Evolutionary conservation across 2,888 invertebrate species (phyloP), one percentile per base, ranked within the genome.

Genomic region (Chydorus sphaericus): DNA sequence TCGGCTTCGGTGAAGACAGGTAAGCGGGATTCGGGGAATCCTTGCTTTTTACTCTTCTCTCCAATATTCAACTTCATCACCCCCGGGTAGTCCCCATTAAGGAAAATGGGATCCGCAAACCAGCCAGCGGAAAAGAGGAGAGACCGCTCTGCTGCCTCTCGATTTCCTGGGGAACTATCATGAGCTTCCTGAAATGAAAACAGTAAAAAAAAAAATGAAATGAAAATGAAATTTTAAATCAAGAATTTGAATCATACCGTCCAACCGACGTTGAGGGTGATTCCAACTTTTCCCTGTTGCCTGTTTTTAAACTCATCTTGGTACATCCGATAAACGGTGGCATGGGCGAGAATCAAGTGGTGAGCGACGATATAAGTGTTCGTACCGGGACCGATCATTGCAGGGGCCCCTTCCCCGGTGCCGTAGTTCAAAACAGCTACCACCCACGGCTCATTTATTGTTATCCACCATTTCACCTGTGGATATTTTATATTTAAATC

Each of bases 71-170:
- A 67, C 56, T 78, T 76, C 81, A 84, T 81, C 1, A 78, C 64
- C 51, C 72, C 67, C 0, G 83, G 83, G 66, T 82, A 84, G 67
- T 82, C 79, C 1, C 83, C 83, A 0, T 67, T 63, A 0, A 77
- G 74, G 65, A 79, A 78, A 33, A 84, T 79, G 1, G 84, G 81
- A 66, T 83, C 73, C 0, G 76, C 75, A 63, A 78, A 80, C 81
- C 81, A 80, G 30, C 81, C 81, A 55, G 28, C 60, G 33, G 48
- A 30, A 29, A 62, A 62, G 38, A 55, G 56, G 54, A 60, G 33
- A 5, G 54, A 57, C 8, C 61, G 54, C 39, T 62, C 60, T 10
- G 57, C 51, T 6, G 62, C 63, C 16, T 51, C 62, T 20, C 58
- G 54, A 55, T 60, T 57, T 11, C 54, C 58, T 18, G 53, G 44